Evolutionary conservation across 2,113 vertebrate genomes (phyloP).

Genomic region (Poeciliopsis prolifica): DNA sequence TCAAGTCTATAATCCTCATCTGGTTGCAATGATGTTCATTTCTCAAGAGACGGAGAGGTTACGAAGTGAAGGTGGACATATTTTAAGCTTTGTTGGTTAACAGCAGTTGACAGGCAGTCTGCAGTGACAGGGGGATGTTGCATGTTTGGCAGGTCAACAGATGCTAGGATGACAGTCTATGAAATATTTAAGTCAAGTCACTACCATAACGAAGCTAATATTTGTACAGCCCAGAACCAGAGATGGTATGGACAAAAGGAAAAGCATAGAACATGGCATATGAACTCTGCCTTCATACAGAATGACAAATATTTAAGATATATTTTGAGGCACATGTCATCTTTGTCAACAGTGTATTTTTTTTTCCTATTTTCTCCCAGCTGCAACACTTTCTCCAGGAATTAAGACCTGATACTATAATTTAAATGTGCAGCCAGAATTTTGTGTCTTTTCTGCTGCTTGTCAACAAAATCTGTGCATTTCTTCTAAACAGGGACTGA

Average conservation of each 20-base stretch:
- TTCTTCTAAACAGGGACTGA: no score
- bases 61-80: conserved; percentile 16
- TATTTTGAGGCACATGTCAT: background rate
- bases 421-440: no score
- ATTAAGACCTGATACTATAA: no score
- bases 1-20: conserved; percentile 9
- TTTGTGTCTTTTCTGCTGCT: no score
- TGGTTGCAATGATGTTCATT: conserved; percentile 70
- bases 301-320: background rate
- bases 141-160: conserved; percentile 83
- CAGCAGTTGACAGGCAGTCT: conserved; percentile 76
- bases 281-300: background rate
- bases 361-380: background rate
- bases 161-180: conserved; percentile 82
- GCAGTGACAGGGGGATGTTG: conserved; percentile 76
- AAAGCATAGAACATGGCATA: conserved; percentile 5
- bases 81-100: conserved; percentile 79
- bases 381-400: no score
- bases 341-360: background rate
- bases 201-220: conserved; percentile 80
- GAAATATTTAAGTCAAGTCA: conserved; percentile 87
- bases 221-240: conserved; percentile 66
- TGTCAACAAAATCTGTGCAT: no score
- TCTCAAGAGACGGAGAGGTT: conserved; percentile 62
- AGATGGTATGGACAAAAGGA: conserved; percentile 16